Evolutionary conservation across 1,140 invertebrate genomes (phyloP).

Genomic region (Pseudomyrmex flavicornis): DNA sequence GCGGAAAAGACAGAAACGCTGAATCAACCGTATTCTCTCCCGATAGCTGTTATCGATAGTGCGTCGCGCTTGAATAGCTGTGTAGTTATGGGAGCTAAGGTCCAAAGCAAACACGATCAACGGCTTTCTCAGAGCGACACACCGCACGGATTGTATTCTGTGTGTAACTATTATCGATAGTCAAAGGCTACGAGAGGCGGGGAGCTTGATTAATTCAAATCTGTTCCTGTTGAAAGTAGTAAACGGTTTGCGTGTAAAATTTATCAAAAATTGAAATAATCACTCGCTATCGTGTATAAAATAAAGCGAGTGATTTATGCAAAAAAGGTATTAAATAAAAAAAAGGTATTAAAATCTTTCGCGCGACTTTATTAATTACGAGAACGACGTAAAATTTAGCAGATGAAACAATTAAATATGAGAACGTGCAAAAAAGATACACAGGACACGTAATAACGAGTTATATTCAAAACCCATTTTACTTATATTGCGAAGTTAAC

Average conservation of each 20-base stretch:
- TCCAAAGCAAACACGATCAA: conserved; percentile 54
- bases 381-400: too few relatives aligned
- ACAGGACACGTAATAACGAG: background rate
- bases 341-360: too few relatives aligned
- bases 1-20: too few relatives aligned
- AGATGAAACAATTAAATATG: too few relatives aligned
- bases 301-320: too few relatives aligned
- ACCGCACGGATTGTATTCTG: conserved; percentile 22
- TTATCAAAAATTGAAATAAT: too few relatives aligned
- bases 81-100: conserved; percentile 45
- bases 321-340: too few relatives aligned
- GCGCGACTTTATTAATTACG: too few relatives aligned
- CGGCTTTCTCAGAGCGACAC: conserved; percentile 41
- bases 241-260: background rate
- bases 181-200: conserved; percentile 22
- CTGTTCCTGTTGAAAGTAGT: background rate
- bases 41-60: conserved; percentile 45
- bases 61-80: conserved; percentile 38
- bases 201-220: conserved; percentile 16
- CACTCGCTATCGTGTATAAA: too few relatives aligned
- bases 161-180: conserved; percentile 24
- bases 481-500: background rate
- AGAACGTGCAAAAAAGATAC: background rate
- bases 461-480: background rate
- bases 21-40: background rate